Evolutionary conservation across 2,113 vertebrate species (phyloP), one percentile per base, ranked within the genome.

Genomic region (Pyrgilauda ruficollis): DNA sequence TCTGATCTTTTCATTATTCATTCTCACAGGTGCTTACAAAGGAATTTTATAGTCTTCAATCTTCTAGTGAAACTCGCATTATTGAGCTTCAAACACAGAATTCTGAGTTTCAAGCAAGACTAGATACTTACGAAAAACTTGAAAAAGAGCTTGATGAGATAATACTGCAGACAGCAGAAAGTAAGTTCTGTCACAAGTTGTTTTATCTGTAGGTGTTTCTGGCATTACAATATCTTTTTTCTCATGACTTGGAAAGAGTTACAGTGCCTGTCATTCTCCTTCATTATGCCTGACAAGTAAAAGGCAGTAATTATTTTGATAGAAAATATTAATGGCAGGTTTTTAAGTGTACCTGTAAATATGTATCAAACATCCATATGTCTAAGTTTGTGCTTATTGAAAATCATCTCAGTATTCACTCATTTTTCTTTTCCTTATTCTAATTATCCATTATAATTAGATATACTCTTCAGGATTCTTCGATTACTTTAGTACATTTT

Each of bases 141-240:
- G 99, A 99, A 96, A 98, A 98, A 92, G 99, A 99, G 87, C 97
- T 99, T 92, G 99, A 99, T 90, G 98, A 99, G 81, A 98, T 99
- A 96, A 99, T 99, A 97, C 97, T 99, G 98, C 99, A 99, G 96
- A 98, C 99, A 41, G 99, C 99, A 68, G 99, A 99, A 97, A 98
- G 99, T 99, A 98, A 98, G 98, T 98, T 68, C 39, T 81, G n/a
- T 61, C 55, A 73, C 21, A 50, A 72, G 28, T 73, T n/a, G 15
- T 31, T 83, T 16, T 75, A 61, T 74, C 77, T 87, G 80, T 70
- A 86, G 90, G 31, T 62, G 74, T 27, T 90, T 75, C 64, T 69
- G 74, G 31, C 68, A 63, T 83, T 77, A 63, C 43, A 16, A 35
- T 77, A 95, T 41, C 11, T 78, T 80, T 68, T 91, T 97, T 91